Percentiles rank a stretch among this genome's conserved stretches.
These are phyloP conservation scores for Dryobates pubescens DNA, from an alignment of 2,797 vertebrate species.

Conservation along the genomic window DNA sequence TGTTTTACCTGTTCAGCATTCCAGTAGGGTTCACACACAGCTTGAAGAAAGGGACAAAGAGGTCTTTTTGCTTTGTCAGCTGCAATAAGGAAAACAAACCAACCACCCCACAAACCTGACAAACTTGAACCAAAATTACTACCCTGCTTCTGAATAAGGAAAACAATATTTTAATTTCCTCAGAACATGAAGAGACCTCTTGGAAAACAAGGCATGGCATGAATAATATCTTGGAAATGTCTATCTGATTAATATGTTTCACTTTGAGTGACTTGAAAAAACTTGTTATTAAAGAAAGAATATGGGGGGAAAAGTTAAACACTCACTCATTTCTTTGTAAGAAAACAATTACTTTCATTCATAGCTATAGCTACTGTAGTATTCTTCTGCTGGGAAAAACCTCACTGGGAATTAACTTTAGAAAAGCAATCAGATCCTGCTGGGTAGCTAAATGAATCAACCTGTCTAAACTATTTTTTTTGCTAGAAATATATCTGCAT, in stretches of 20 bases:
- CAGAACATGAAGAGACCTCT: neutral
- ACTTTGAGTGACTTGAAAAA: neutral
- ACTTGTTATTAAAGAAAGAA: neutral
- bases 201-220: neutral
- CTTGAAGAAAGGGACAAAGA: constrained; percentile 30
- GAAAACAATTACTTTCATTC: constrained; percentile 22
- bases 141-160: neutral
- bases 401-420: constrained; percentile 68
- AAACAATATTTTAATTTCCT: constrained; percentile 23
- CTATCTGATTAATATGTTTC: neutral
- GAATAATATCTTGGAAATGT: neutral
- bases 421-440: constrained; percentile 66
- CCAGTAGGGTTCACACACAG: constrained; percentile 11
- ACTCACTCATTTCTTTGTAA: neutral
- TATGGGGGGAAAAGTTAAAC: neutral
- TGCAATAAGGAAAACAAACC: constrained; percentile 22
- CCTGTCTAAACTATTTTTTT: constrained; percentile 68
- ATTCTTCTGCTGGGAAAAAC: neutral
- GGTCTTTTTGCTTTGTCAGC: constrained; percentile 35
- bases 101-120: neutral
- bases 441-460: constrained; percentile 76
- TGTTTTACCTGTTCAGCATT: constrained; percentile 44
- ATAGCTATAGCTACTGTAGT: neutral
- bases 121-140: neutral
- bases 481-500: constrained; percentile 64